phyloP scores from a whole-genome alignment of 2,888 invertebrate species.

The Rhyacophila evoluta region DNA sequence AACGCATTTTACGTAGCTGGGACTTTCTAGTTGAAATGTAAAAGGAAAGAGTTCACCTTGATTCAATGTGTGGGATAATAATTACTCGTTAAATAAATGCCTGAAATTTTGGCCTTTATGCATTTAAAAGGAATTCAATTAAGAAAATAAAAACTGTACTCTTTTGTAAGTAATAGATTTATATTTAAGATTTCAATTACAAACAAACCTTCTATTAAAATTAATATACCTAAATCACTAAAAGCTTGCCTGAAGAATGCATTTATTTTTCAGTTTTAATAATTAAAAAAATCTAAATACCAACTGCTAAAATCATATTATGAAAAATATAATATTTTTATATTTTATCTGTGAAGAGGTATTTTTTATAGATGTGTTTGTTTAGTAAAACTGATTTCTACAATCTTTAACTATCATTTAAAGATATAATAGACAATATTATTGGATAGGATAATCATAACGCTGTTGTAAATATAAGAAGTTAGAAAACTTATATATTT shows the following conservation, averaged over 20 bases:
- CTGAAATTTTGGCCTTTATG: slow-evolving; percentile 20
- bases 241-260: not conserved
- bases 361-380: not conserved
- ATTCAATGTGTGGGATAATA: slow-evolving; percentile 16
- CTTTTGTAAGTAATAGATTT: not conserved
- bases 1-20: not conserved
- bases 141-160: not conserved
- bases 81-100: not conserved
- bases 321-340: slow-evolving; percentile 3
- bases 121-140: slow-evolving; percentile 24
- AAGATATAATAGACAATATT: slow-evolving; percentile 13
- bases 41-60: not conserved
- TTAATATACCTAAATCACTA: not conserved
- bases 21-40: not conserved
- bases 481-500: slow-evolving; percentile 4
- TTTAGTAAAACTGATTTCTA: not conserved
- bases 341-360: not conserved
- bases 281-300: not conserved
- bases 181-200: slow-evolving; percentile 8
- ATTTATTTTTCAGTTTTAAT: not conserved
- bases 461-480: slow-evolving; percentile 7
- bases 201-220: not conserved
- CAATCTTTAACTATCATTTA: not conserved
- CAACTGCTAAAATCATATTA: not conserved
- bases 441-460: slow-evolving; percentile 1